Conservation (phyloP, 2,113 vertebrate genomes). For the Serinus canaria region DNA sequence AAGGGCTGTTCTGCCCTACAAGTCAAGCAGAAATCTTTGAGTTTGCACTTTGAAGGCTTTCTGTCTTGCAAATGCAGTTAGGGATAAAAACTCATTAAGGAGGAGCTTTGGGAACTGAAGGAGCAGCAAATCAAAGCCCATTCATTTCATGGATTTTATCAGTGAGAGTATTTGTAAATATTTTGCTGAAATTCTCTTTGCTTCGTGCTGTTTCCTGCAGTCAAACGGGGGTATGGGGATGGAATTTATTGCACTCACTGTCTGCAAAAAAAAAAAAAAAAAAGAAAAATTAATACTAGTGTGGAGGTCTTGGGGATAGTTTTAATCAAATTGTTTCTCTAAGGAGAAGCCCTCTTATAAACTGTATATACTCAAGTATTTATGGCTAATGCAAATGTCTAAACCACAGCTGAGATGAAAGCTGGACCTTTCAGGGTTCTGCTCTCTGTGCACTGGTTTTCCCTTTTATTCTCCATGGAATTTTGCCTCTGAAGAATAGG, state of each 20-base stretch:
- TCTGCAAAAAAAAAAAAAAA: background rate
- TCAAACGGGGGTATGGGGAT: background rate
- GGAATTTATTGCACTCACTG: background rate
- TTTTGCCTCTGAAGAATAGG: background rate
- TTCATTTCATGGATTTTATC: background rate
- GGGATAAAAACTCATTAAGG: background rate
- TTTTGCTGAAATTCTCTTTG: background rate
- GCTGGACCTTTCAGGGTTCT: background rate
- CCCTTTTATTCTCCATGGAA: rapidly evolving
- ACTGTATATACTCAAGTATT: background rate
- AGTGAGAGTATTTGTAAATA: background rate
- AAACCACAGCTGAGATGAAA: background rate
- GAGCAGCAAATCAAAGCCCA: background rate
- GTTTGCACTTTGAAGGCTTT: background rate
- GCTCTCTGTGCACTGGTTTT: rapidly evolving
- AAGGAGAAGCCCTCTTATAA: background rate
- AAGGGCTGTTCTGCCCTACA: rapidly evolving
- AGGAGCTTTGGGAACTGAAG: background rate
- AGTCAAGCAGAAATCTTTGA: background rate
- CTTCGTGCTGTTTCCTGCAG: background rate
- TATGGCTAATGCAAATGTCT: background rate
- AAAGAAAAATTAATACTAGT: background rate
- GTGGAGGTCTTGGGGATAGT: background rate
- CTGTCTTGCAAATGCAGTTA: background rate
- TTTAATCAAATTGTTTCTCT: background rate